phyloP scores from a whole-genome alignment of 2,113 vertebrate genomes.

The Eulemur rufifrons region DNA sequence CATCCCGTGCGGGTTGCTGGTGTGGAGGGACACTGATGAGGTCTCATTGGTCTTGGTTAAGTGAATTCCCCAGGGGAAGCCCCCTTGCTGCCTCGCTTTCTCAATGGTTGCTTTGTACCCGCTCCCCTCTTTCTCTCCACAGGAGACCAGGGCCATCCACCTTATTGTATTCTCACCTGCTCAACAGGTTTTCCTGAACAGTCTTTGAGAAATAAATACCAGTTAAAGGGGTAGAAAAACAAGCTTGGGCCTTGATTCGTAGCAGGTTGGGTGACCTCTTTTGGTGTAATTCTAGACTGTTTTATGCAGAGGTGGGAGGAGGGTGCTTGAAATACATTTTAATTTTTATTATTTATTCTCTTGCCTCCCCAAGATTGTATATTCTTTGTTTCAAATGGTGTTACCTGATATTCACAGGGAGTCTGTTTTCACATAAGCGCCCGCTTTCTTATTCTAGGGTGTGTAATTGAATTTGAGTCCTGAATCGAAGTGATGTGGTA shows the following conservation, averaged over 20 bases:
- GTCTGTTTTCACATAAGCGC: neutral
- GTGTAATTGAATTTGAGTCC: neutral
- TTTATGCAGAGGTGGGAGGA: neutral
- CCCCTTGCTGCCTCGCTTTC: neutral
- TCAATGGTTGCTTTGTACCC: neutral
- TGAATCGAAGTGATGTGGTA: neutral
- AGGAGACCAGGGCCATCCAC: neutral
- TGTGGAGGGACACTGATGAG: neutral
- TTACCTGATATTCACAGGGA: neutral
- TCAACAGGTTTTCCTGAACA: slow-evolving; percentile 19
- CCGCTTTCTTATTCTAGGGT: neutral
- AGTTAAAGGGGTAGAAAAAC: neutral
- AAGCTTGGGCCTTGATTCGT: slow-evolving; percentile 30
- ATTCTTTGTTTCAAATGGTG: neutral
- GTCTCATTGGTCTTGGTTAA: neutral
- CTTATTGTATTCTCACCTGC: neutral
- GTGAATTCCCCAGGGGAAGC: neutral
- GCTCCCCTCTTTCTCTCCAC: accelerated
- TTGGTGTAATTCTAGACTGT: neutral
- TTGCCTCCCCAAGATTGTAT: neutral
- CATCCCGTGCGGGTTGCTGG: neutral
- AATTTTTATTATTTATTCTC: neutral
- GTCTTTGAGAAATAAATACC: slow-evolving; percentile 45
- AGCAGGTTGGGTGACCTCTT: neutral
- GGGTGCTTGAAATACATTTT: neutral